Percentiles rank a stretch among this genome's conserved stretches.
Evolutionary conservation across 2,888 invertebrate genomes (phyloP).

Genomic region (Mesorhabditis spiculigera): DNA sequence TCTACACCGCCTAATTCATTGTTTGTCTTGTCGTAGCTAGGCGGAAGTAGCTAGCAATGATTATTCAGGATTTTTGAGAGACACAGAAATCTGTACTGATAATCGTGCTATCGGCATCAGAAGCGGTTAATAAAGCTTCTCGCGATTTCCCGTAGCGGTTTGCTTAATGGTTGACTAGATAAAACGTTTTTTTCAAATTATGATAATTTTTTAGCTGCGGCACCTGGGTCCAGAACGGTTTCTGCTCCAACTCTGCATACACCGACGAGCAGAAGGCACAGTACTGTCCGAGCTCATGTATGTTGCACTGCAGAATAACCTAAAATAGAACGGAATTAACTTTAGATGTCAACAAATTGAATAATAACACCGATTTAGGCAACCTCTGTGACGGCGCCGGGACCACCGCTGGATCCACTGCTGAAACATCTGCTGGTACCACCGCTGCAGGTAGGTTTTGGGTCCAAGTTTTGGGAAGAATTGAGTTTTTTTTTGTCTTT

Average conservation of each 20-base stretch:
- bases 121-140: no score
- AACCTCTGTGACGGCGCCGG: not conserved
- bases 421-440: not conserved
- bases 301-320: not conserved
- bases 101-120: no score
- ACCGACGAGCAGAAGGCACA: slow-evolving; percentile 7
- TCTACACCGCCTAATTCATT: no score
- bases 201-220: slow-evolving; percentile 7
- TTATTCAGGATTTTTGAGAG: no score
- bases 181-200: no score
- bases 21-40: no score
- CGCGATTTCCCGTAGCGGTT: no score
- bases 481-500: not conserved
- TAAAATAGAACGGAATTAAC: no score
- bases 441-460: not conserved
- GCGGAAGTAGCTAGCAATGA: no score
- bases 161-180: no score
- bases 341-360: no score
- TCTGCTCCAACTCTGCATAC: slow-evolving; percentile 9
- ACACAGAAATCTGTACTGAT: no score
- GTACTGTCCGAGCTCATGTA: slow-evolving; percentile 6
- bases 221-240: slow-evolving; percentile 8
- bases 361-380: not conserved
- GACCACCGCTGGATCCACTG: not conserved
- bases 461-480: not conserved